Conservation (phyloP, 2,113 vertebrate genomes). For the Paradoxurus hermaphroditus region DNA sequence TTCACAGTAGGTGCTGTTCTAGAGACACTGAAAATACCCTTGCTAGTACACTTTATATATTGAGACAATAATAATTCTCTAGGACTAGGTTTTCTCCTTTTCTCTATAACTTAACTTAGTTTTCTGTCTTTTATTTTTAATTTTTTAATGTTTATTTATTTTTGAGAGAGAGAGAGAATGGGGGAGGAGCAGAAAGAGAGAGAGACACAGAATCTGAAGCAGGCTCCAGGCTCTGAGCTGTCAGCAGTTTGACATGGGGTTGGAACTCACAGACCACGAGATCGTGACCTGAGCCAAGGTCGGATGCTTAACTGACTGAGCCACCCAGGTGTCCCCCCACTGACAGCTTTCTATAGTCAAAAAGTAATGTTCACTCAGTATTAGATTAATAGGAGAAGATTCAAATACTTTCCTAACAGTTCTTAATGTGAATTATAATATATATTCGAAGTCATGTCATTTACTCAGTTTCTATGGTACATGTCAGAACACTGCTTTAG, state of each 20-base stretch:
- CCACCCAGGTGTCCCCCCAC: no score
- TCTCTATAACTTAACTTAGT: constrained; percentile 39
- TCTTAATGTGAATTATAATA: neutral
- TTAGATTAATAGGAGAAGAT: constrained; percentile 44
- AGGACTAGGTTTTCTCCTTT: neutral
- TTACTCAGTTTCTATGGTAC: neutral
- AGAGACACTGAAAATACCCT: neutral
- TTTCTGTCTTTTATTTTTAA: constrained; percentile 21
- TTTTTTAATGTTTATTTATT: no score
- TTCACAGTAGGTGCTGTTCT: constrained; percentile 19
- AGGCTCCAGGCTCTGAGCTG: no score
- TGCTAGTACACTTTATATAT: neutral
- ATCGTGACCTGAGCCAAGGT: no score
- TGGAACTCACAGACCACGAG: no score
- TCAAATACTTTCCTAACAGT: constrained; percentile 10
- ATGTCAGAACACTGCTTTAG: neutral
- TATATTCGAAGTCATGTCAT: neutral
- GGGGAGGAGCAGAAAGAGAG: no score
- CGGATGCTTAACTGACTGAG: no score
- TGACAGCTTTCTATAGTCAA: constrained; percentile 11
- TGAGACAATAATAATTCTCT: constrained; percentile 9
- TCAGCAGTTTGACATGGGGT: no score
- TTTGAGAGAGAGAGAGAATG: no score
- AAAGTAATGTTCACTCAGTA: neutral
- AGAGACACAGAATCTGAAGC: no score